Evolutionary conservation across 1,140 invertebrate species (phyloP), one percentile per base, ranked within the genome.

Genomic region (Diabrotica undecimpunctata): DNA sequence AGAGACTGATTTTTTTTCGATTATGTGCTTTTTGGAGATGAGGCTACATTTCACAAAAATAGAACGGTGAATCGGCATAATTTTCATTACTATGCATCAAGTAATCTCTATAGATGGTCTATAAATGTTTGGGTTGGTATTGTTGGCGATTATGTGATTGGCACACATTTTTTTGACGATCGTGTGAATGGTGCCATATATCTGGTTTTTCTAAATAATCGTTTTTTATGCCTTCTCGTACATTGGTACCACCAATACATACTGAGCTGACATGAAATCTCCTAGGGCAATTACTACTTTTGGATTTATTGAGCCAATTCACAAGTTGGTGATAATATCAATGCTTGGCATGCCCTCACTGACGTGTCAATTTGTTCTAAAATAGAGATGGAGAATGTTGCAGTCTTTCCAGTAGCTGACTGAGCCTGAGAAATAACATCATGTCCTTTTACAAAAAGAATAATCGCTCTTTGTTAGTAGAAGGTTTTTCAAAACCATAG

Each of bases 401-500:
- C 98, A 66, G 98, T 99, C 84, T 99, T 99, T 61, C 98, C 98
- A 81, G 98, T 46, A 46, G 94, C 94, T 77, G 98, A 97, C 81
- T 98, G 96, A 65, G 97, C 98, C 83, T 99, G 97, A 75, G 97
- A 97, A 83, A 99, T 99, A 38, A 98, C 97, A 84, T 99, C 97
- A 75, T 88, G 90, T 59, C 95, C 95, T 83, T 89, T 90, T 64
- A 98, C 93, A 81, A 96, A 99, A 51, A 97, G 98, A 79, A 98
- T 89, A 78, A 99, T 99, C 70, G 97, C 98, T 77, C 98, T 87
- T 79, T 99, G 97, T 80, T 99, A 72, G 97, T 96, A 9, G 98
- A 99, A 65, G 98, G 98, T 79, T 98, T 98, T 81, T 99, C 98
- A 84, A 99, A 99, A 89, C 98, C 98, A 85, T 99, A 99, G 69